Percentiles rank a stretch among this genome's conserved stretches.
phyloP scores from a whole-genome alignment of 2,113 vertebrate genomes.

The Plecturocebus donacophilus region DNA sequence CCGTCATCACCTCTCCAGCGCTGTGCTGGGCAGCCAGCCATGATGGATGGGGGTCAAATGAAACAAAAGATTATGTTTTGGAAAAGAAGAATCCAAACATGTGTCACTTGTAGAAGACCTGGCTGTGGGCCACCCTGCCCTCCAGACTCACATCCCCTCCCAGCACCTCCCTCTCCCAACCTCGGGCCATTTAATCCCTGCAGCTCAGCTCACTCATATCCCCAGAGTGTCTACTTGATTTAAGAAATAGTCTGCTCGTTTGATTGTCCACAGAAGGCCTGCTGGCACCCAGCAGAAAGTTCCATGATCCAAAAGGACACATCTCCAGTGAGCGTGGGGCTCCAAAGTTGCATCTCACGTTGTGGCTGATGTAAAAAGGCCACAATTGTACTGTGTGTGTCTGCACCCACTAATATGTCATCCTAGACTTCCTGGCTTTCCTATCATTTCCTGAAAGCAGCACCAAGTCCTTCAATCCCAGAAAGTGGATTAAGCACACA shows the following conservation, averaged over 20 bases:
- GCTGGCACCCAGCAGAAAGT: too few relatives aligned
- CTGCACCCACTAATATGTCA: neutral
- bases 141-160: neutral
- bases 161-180: neutral
- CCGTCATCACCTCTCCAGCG: neutral
- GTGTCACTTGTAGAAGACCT: too few relatives aligned
- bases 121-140: neutral
- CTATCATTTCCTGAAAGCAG: neutral
- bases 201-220: neutral
- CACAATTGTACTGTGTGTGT: rapidly evolving
- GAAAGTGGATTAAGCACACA: too few relatives aligned
- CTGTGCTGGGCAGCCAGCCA: neutral
- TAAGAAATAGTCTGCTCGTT: neutral
- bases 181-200: neutral
- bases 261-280: too few relatives aligned
- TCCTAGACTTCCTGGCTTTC: rapidly evolving
- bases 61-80: neutral
- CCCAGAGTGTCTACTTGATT: neutral
- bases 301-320: too few relatives aligned
- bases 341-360: rapidly evolving
- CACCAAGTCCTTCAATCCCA: rapidly evolving
- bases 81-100: neutral
- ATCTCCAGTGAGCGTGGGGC: too few relatives aligned
- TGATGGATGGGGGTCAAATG: neutral
- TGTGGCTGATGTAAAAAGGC: rapidly evolving